Evolutionary conservation across 35 echinoderm and acorn worm genomes (phyloP), one percentile per base, ranked within the genome.

Genomic region (Apostichopus californicus): DNA sequence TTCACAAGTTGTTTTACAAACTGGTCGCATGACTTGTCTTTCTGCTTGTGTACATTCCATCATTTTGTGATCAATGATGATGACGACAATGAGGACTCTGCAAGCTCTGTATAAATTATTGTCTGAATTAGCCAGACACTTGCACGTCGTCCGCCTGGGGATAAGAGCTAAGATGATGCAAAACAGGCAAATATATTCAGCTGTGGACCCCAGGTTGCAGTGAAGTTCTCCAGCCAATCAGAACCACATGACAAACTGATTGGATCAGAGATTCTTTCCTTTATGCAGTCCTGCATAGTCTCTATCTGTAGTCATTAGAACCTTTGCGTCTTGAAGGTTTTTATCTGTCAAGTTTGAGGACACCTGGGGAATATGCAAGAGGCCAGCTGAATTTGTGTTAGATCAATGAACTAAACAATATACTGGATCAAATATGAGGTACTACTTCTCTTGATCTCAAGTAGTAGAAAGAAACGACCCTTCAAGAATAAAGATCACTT

Each of bases 51-150:
- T 22, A 75, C 71, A n/a, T 75, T 22, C 71, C 20, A 22, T 75
- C 12, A 4, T 75, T 75, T 75, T 75, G n/a, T 75, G 71, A 75
- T 75, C 12, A 75, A 75, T n/a, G 71, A 75, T 18, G 71, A 75
- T 18, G 21, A 18, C 71, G 7, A n/a, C 13, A 22, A 75, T n/a
- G 11, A 75, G 14, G 17, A 18, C 71, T 75, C 71, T 18, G 71
- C 71, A 20, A n/a, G 71, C 71, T 75, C 71, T 75, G 17, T 75
- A 58, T 85, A 85, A 84, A 85, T 59, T 21, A 85, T 56, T 58
- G 81, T 85, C 55, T 85, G 55, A 83, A 83, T 75, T 9, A 85
- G 3, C 55, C 55, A 85, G 81, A 85, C 81, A 85, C 81, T 85
- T 60, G 6, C 81, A 85, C 8, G 56, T 56, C 20, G 18, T 56